Conservation (phyloP, 2,113 vertebrate species). For the Uria aalge region DNA sequence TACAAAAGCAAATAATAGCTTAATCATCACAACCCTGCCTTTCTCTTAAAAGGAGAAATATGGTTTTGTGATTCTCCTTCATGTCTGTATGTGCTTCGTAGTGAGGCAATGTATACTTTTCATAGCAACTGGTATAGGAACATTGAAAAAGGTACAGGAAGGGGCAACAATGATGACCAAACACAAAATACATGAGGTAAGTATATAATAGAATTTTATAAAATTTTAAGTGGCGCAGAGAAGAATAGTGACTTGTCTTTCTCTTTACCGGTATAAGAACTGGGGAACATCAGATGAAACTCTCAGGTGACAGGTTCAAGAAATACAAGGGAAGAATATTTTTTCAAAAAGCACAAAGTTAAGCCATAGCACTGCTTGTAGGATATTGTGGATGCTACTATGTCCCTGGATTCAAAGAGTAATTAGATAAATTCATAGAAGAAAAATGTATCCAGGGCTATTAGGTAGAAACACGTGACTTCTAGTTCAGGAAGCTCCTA, state of each 20-base stretch:
- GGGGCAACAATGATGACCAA: background rate
- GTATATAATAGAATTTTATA: background rate
- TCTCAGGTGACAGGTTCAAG: background rate
- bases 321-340: background rate
- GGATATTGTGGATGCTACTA: background rate
- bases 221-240: background rate
- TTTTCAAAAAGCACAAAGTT: background rate
- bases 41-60: background rate
- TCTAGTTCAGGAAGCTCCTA: background rate
- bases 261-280: background rate
- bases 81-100: rapidly evolving
- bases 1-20: background rate
- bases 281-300: background rate
- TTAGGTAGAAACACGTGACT: background rate
- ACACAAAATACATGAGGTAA: background rate
- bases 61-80: background rate
- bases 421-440: background rate
- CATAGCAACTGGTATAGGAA: background rate
- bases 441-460: background rate
- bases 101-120: background rate
- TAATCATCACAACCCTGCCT: background rate
- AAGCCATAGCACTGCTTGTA: background rate
- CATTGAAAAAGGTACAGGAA: background rate
- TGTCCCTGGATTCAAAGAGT: background rate
- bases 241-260: background rate